Base-by-base conservation (phyloP, 2,797 vertebrate species). In the Buceros bicornis region DNA sequence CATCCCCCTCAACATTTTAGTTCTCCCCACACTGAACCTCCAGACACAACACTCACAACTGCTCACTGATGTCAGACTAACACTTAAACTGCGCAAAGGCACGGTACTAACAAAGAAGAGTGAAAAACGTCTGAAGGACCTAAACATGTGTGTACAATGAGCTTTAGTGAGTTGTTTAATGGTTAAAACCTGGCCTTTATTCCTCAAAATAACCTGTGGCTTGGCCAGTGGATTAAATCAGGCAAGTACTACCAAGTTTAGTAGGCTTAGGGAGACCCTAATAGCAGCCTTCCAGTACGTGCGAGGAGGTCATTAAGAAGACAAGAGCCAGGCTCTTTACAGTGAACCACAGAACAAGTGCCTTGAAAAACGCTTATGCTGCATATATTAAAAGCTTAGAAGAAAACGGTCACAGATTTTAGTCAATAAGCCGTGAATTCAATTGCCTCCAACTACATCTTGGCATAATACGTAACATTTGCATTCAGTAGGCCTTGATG, bases 341-440 rank as follows among this genome's bases (percentile, higher is more conserved):
- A 51, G 4, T 16, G 18, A 40, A 40, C 37, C 37, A 40, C 6
- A 82, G 22, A 69, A 58, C 15, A 51, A 87, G 31, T 16, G 21
- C 31, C 45, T 87, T 67, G 29, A 70, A 56, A 87, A 60, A 60
- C 20, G 26, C 28, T 91, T 83, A 56, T 7, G 48, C n/a, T 73
- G 28, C 24, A 50, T 43, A 33, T 67, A 95, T 95, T 93, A 87
- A 94, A 94, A 96, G 76, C 74, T 86, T 56, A 47, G 45, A 88
- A 90, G 61, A 87, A 94, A 91, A 93, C 4, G 12, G 53, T 47
- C 79, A 82, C 45, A 50, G 78, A 60, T 91, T 88, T 88, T 48
- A 53, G 89, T 74, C 69, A 86, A 81, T 88, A 86, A 81, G 35
- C 69, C 87, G 83, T 89, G 93, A 91, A 97, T 91, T 77, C 93